These are phyloP conservation scores for Biston stratarius DNA, from an alignment of 2,888 invertebrate species.

Conservation along the genomic window DNA sequence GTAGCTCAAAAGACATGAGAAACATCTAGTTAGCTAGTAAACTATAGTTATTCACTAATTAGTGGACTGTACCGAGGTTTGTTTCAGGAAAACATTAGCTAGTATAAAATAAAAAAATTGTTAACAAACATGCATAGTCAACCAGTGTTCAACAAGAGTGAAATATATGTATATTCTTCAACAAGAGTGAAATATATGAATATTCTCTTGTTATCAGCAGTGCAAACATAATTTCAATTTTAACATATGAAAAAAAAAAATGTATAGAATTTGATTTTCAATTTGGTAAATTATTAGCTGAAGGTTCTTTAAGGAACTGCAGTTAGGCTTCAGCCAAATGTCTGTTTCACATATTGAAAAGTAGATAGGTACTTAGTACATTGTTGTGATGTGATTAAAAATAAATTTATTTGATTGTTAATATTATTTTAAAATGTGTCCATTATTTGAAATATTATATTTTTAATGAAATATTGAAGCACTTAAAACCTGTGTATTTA, in stretches of 20 bases:
- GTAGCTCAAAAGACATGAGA: not conserved
- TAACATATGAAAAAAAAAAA: no score
- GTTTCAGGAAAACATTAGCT: not conserved
- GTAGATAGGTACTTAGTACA: not conserved
- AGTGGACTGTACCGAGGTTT: not conserved
- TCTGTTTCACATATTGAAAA: no score
- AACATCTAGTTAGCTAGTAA: slow-evolving; percentile 18
- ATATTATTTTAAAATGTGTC: not conserved
- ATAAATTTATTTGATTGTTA: not conserved
- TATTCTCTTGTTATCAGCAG: not conserved
- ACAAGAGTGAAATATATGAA: not conserved
- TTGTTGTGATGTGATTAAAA: not conserved
- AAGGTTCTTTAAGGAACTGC: no score
- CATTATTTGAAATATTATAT: not conserved
- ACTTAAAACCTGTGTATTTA: slow-evolving; percentile 15
- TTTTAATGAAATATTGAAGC: no score
- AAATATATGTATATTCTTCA: no score
- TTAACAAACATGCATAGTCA: no score
- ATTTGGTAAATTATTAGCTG: no score
- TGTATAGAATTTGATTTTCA: no score
- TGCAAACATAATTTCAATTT: no score
- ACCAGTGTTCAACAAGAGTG: no score
- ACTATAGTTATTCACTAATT: not conserved
- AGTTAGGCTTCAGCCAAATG: no score
- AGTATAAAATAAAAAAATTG: no score